Base-by-base conservation (phyloP, 1,140 invertebrate genomes). In the Polypedilum pembai region DNA sequence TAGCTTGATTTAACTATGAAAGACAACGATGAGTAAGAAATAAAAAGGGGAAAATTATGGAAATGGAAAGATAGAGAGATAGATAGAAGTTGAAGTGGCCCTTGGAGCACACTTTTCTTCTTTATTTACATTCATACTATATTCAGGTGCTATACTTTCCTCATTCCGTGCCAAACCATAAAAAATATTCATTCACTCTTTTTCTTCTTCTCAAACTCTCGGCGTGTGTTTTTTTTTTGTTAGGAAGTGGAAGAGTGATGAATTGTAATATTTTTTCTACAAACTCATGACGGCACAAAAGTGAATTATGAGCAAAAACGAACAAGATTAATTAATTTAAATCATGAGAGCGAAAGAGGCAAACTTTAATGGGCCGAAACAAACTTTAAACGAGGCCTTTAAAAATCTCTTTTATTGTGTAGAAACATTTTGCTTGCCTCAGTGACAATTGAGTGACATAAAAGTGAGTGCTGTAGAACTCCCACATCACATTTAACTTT, bases 291-390 rank as follows among this genome's bases (percentile, higher is more conserved):
- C 17, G n/a, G 17, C 18, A 56, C 45, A 17, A 12, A 18, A 10
- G 65, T 69, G 65, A 69, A 69, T 69, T 69, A 69, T 69, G 65
- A 18, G 8, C 17, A 18, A 69, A 69, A 69, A 18, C 65, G 65
- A 69, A 69, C 17, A 69, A 69, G 65, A 69, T 69, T 69, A 69
- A 69, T 69, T 69, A 69, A 69, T 69, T 69, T 69, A 69, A 69
- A 69, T 69, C 65, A 69, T 69, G 65, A 69, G 24, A 33, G 5
- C 5, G 24, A 33, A 33, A 33, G 24, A 33, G 24, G 24, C 24
- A 33, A 33, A 33, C 24, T 33, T 33, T 33, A 33, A 33, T 33
- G 24, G 24, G 24, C 24, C 24, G 24, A 33, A 33, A 33, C 24
- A 1, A 33, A 33, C 24, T 33, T 33, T 33, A 33, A 33, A 33